Evolutionary conservation across 2,888 invertebrate species (phyloP).

Genomic region (Argynnis bischoffii): DNA sequence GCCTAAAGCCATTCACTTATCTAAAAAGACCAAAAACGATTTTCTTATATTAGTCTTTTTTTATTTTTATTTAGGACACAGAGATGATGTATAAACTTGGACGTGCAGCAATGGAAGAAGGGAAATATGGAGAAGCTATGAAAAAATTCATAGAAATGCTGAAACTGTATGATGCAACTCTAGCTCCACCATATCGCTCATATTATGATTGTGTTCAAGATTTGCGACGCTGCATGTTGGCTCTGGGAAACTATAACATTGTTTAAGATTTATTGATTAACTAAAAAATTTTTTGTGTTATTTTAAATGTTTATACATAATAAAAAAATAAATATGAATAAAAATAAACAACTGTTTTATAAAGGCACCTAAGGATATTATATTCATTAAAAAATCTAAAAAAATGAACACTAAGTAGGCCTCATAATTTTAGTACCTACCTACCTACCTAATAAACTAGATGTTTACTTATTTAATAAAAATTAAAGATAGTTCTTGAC

Average conservation of each 20-base stretch:
- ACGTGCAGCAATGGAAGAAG: slow-evolving; percentile 82
- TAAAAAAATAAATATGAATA: not conserved
- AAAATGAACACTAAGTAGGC: too few relatives aligned
- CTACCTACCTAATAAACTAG: too few relatives aligned
- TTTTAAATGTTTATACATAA: not conserved
- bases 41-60: slow-evolving; percentile 9
- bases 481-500: too few relatives aligned
- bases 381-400: too few relatives aligned
- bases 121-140: slow-evolving; percentile 84
- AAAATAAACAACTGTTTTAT: too few relatives aligned
- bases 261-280: slow-evolving; percentile 40
- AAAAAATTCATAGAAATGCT: slow-evolving; percentile 85
- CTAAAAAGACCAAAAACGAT: slow-evolving; percentile 6
- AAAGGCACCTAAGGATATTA: too few relatives aligned
- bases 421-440: too few relatives aligned
- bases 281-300: not conserved
- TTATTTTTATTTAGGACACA: slow-evolving; percentile 81
- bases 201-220: slow-evolving; percentile 89
- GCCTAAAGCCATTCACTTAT: not conserved
- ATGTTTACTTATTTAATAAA: too few relatives aligned
- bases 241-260: slow-evolving; percentile 84
- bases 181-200: slow-evolving; percentile 88
- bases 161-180: slow-evolving; percentile 85
- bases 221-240: slow-evolving; percentile 85
- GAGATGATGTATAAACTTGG: slow-evolving; percentile 86